These are phyloP conservation scores for Megalonaias nervosa DNA, from an alignment of 1,140 invertebrate genomes.

Conservation along the genomic window DNA sequence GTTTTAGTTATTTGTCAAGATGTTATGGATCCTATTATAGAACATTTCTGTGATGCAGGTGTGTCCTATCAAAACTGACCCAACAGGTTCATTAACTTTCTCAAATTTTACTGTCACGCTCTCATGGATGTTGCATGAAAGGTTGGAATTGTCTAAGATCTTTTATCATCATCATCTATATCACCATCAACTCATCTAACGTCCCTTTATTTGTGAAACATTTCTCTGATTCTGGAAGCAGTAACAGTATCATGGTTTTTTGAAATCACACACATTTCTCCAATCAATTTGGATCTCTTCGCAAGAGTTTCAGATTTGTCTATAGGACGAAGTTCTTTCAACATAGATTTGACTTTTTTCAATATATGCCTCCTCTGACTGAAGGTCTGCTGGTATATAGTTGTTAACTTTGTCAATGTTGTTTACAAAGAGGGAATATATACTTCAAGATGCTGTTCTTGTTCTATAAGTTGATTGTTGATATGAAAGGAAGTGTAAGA, in stretches of 20 bases:
- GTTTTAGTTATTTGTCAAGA: too few species aligned
- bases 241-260: neutral
- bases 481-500: constrained; percentile 3
- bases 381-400: constrained; percentile 14
- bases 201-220: neutral
- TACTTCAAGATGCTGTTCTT: neutral
- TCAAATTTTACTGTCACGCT: neutral
- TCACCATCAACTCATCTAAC: constrained; percentile 1
- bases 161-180: too few species aligned
- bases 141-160: constrained; percentile 2
- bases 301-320: constrained; percentile 2
- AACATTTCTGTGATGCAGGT: too few species aligned
- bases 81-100: constrained; percentile 1
- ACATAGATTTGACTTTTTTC: neutral
- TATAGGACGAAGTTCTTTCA: constrained; percentile 2
- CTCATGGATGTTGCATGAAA: neutral
- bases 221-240: constrained; percentile 1
- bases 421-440: constrained; percentile 9
- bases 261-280: neutral
- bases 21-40: too few species aligned
- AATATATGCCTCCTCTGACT: constrained; percentile 5
- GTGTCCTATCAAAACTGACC: neutral
- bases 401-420: constrained; percentile 5
- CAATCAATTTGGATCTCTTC: constrained; percentile 7
- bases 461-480: constrained; percentile 16